Evolutionary conservation across 2,888 invertebrate genomes (phyloP).

Genomic region (Gerris lacustris): DNA sequence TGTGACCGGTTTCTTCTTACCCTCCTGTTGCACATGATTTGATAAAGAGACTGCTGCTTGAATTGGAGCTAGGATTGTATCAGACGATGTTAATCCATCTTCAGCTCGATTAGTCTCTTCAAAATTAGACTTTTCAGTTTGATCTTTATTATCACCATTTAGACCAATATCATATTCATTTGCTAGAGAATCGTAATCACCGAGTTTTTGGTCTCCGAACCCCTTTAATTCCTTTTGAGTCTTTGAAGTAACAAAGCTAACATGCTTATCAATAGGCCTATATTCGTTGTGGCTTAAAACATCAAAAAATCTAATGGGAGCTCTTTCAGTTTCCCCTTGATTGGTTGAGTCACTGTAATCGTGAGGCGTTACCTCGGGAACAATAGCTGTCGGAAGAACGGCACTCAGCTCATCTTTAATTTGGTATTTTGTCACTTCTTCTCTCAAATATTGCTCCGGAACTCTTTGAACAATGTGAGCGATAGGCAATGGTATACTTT

Average conservation of each 20-base stretch:
- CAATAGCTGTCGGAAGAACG: not conserved
- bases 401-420: not conserved
- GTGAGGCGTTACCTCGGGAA: not conserved
- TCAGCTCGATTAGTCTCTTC: conserved; percentile 16
- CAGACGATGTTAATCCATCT: conserved; percentile 20
- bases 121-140: conserved; percentile 13
- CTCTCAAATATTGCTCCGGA: not conserved
- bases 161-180: not conserved
- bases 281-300: not conserved
- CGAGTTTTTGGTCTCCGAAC: not conserved
- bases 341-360: not conserved
- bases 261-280: not conserved
- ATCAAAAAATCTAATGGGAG: not conserved
- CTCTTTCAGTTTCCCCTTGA: not conserved
- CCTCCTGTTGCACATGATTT: conserved; percentile 15
- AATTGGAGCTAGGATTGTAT: conserved; percentile 27
- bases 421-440: not conserved
- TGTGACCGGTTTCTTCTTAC: conserved; percentile 11
- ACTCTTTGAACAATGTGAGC: not conserved
- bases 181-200: not conserved
- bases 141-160: not conserved
- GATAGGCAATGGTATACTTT: not conserved
- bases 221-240: not conserved
- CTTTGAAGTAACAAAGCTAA: not conserved
- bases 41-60: conserved; percentile 28